Evolutionary conservation across 2,888 invertebrate genomes (phyloP).

Genomic region (Rhorus exstirpatorius): DNA sequence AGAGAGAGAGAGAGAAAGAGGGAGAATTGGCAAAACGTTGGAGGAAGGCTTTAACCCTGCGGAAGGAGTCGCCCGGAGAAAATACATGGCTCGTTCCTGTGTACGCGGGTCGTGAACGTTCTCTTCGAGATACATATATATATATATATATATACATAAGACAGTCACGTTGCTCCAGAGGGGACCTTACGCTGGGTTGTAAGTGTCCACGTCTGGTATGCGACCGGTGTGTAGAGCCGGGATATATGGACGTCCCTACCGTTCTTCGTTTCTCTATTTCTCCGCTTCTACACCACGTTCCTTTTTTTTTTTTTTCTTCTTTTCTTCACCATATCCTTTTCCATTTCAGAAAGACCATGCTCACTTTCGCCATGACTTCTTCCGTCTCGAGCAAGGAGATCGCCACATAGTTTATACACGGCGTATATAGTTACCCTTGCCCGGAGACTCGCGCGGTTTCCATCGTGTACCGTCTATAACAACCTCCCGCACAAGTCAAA

Average conservation of each 20-base stretch:
- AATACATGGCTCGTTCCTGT: slow-evolving; percentile 51
- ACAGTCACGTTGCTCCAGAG: slow-evolving; percentile 62
- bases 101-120: slow-evolving; percentile 23
- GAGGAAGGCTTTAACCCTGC: slow-evolving; percentile 59
- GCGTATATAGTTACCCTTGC: neutral
- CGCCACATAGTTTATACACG: slow-evolving; percentile 32
- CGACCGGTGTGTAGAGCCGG: slow-evolving; percentile 76
- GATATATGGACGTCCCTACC: slow-evolving; percentile 79
- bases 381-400: slow-evolving; percentile 38
- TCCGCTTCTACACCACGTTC: slow-evolving; percentile 39
- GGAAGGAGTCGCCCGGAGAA: slow-evolving; percentile 54
- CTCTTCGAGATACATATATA: slow-evolving; percentile 32
- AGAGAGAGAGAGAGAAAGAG: slow-evolving; percentile 20
- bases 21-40: slow-evolving; percentile 23
- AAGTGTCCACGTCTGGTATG: slow-evolving; percentile 82
- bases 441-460: slow-evolving; percentile 19
- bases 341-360: slow-evolving; percentile 40
- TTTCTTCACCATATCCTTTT: slow-evolving; percentile 56
- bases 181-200: slow-evolving; percentile 76
- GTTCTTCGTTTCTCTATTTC: slow-evolving; percentile 68
- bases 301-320: slow-evolving; percentile 25
- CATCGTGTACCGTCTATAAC: slow-evolving; percentile 15
- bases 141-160: neutral
- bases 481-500: slow-evolving; percentile 5
- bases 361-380: slow-evolving; percentile 55